Evolutionary conservation across 2,113 vertebrate species (phyloP), one percentile per base, ranked within the genome.

Genomic region (Ophiodon elongatus): DNA sequence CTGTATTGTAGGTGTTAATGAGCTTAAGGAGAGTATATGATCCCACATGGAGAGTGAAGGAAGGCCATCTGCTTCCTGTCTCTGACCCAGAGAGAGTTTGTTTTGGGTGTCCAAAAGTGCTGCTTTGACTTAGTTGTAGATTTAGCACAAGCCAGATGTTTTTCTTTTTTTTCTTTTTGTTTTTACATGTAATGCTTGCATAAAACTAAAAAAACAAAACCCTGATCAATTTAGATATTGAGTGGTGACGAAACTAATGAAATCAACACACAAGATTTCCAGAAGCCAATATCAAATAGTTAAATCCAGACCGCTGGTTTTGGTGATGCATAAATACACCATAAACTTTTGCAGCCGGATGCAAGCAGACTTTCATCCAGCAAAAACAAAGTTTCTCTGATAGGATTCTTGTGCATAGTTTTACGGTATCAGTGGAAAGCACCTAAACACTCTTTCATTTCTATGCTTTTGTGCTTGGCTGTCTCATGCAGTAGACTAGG

Each of bases 41-140:
- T 92, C 91, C 89, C 91, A 85, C 86, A 80, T 74, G 89, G 88
- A 87, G 87, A 85, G 73, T 57, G 71, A 89, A 84, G 84, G 84
- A 85, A 91, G 86, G 88, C 81, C 91, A 89, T 92, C 85, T 89
- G 85, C 84, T 92, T 93, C 90, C 83, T 88, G 86, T 84, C 86
- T 89, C 60, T 86, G 80, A 85, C 66, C 87, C 78, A 77, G 21
- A 70, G 79, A 73, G 71, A 83, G 77, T 84, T 88, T 75, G 73
- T 73, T 85, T 87, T 81, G 77, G 83, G 80, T 60, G 73, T 79
- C 63, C 74, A 69, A 35, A 75, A 64, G 82, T 11, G 14, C 79
- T 78, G 68, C 71, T 52, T 76, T 80, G 39, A 85, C 63, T 84
- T 82, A 59, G 52, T 69, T 47, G 54, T 74, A 78, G 43, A 57